Evolutionary conservation across 2,797 vertebrate species (phyloP).

Genomic region (Hozukius guyotensis): DNA sequence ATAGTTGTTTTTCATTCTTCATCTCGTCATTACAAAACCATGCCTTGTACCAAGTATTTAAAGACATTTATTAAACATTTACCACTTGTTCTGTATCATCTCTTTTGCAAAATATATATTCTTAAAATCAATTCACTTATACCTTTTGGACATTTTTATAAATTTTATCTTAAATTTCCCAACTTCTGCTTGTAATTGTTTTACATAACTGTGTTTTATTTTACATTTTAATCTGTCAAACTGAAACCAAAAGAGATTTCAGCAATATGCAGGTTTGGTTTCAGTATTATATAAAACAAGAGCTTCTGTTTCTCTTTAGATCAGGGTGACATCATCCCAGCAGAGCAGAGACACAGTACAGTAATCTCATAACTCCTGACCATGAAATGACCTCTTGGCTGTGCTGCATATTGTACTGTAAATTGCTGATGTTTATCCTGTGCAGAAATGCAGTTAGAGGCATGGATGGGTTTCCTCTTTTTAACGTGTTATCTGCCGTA

Average conservation of each 20-base stretch:
- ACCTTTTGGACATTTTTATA: too few relatives aligned
- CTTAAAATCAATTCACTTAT: too few relatives aligned
- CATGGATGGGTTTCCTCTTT: background rate
- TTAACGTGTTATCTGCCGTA: background rate
- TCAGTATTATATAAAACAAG: background rate
- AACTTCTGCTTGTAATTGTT: too few relatives aligned
- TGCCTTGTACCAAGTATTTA: background rate
- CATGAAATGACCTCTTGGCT: background rate
- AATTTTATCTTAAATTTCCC: too few relatives aligned
- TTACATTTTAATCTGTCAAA: too few relatives aligned
- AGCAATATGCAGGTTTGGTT: background rate
- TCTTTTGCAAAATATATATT: background rate
- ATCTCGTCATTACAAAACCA: background rate
- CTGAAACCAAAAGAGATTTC: background rate
- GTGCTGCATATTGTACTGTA: background rate
- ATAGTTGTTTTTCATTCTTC: background rate
- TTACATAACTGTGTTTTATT: too few relatives aligned
- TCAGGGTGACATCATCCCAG: background rate
- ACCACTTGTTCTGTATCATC: background rate
- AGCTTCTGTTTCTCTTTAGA: background rate
- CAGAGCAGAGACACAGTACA: background rate
- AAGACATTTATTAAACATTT: background rate
- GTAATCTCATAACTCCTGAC: constrained; percentile 1
- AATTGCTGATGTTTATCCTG: constrained; percentile 30
- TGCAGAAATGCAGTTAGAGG: background rate